Base-by-base conservation (phyloP, 1,140 invertebrate genomes). In the Aphis craccivora region DNA sequence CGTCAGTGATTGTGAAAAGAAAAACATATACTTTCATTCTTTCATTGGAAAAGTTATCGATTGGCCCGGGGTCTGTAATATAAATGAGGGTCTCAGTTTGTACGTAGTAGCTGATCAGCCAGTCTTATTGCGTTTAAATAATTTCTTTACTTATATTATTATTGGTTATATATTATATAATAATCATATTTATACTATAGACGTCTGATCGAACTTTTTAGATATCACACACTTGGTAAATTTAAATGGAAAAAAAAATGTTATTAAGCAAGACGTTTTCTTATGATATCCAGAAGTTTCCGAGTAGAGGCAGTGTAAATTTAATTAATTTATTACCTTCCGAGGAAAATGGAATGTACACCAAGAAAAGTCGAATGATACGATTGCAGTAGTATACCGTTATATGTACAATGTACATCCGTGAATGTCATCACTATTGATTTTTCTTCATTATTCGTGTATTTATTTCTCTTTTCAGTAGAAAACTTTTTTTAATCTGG, bases 231-330 rank as follows among this genome's bases (percentile, higher is more conserved):
- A 76, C 14, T 5, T n/a, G 14, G n/a, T n/a, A n/a, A 76, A 14
- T 76, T 76, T 76, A 76, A 76, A 76, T 76, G 60, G 60, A n/a
- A n/a, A 76, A 67, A 67, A n/a, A 76, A 76, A 76, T 76, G 30
- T 76, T 35, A 76, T 76, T 18, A n/a, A 76, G 30, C 60, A n/a
- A 67, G 60, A 11, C 30, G 60, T n/a, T 30, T 30, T n/a, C 30
- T 30, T 67, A 67, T n/a, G 60, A 67, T 30, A 67, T 67, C 30
- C 60, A 11, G 30, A 67, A 67, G 14, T 76, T 76, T 76, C 81
- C 2, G 8, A 83, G 37, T 40, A 22, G 23, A 83, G 35, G 81
- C 2, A 83, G 7, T 37, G 22, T 1, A 84, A 84, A 84, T 40
- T 40, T 23, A 84, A 84, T 84, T 84, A 25, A 40, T 23, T 84